Base-by-base conservation (phyloP, 2,113 vertebrate species). In the Pao palembangensis region DNA sequence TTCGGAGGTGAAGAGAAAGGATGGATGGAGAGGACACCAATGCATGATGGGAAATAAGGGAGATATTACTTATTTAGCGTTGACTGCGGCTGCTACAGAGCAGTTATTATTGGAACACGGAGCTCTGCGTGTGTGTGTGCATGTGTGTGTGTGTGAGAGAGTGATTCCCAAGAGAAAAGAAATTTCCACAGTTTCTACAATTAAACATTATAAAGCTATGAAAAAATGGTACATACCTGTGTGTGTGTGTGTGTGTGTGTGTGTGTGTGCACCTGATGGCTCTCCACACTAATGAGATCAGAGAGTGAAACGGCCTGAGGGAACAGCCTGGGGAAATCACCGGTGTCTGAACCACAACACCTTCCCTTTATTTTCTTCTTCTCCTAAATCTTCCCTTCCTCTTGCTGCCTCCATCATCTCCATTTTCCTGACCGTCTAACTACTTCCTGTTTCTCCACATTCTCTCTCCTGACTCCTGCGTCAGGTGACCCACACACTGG, bases 291-390 rank as follows among this genome's bases (percentile, higher is more conserved):
- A 76, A 80, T 80, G 73, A 80, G 78, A 73, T 64, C 49, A 57
- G 63, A 61, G 65, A 57, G 61, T 60, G 61, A 54, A 50, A 15
- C 69, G 52, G 63, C 63, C 58, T 56, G 14, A 0, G 54, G 58
- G 62, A 61, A 50, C 51, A 80, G 66, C 73, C 58, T 54, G 31
- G 73, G 73, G 78, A 77, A 77, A 81, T 77, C 70, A 77, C 53
- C 21, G 51, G 64, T 49, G 60, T 64, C 51, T 61, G 51, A 61
- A 51, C 56, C 56, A n/a, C 44, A 28, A 13, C 19, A 13, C 31
- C 57, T 17, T 21, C 31, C 49, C 11, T 20, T 31, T 2, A 28
- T 15, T 20, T n/a, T 4, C n/a, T n/a, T 46, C 13, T 11, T 12
- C 38, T 11, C n/a, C 43, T 31, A 25, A 20, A 17, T 21, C 57